Evolutionary conservation across 2,113 vertebrate genomes (phyloP), one percentile per base, ranked within the genome.

Genomic region (Clarias batrachus): DNA sequence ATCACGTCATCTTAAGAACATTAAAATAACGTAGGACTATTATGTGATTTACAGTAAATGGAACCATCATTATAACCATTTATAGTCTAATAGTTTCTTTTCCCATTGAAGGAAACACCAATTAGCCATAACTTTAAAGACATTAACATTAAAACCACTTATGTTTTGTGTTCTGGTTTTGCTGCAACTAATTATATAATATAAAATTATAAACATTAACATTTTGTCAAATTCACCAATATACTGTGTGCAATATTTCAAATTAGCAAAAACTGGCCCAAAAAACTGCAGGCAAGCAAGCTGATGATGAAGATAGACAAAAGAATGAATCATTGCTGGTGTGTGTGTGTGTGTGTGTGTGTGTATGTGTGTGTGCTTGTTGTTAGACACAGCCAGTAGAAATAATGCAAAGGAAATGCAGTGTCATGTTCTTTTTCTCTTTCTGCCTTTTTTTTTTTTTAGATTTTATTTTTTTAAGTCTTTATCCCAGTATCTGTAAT

Each of bases 281-380:
- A 60, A 41, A 60, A 60, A 80, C 27, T 80, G 78, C 78, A 80
- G 52, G 25, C 48, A 27, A 77, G 25, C 52, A 56, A 77, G 52
- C 48, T 37, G 17, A 21, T 60, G 19, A 23, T 60, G 10, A 33
- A 33, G 57, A 60, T 37, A 30, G 37, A 60, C 60, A 30, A 60
- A 80, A 60, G 1, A 60, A 80, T 59, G 30, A 59, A 80, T 60
- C 17, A 60, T 37, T 60, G 56, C 56, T 59, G 60, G 30, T 59
- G 19, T 11, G 16, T 23, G 77, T 60, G 57, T 37, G 2, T 37
- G 57, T 33, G 30, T 33, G 57, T n/a, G n/a, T n/a, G 30, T 59
- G 19, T 11, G 16, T 23, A 56, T 60, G 57, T 37, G 2, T 37
- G 57, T 33, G 30, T 33, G 57, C 60, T 80, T 80, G 30, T 60